Evolutionary conservation across 2,113 vertebrate genomes (phyloP).

Genomic region (Mobula hypostoma): DNA sequence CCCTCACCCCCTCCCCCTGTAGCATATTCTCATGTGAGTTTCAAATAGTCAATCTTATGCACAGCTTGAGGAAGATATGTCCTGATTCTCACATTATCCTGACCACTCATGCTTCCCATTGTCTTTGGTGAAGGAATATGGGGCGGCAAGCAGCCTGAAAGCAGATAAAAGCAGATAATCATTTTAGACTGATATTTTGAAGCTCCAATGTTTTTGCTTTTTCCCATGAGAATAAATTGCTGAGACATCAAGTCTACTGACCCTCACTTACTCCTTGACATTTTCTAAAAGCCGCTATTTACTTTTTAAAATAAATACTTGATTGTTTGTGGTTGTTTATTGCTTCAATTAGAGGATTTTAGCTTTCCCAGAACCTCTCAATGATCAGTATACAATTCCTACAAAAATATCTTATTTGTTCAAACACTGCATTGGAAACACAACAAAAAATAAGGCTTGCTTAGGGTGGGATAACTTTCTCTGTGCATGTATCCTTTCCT

Average conservation of each 20-base stretch:
- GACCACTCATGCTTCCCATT: background rate
- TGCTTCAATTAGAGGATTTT: background rate
- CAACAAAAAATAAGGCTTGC: background rate
- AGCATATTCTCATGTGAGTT: background rate
- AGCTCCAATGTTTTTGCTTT: background rate
- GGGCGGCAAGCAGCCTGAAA: background rate
- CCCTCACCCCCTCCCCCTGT: too few relatives aligned
- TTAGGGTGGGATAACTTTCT: background rate
- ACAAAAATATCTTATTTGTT: background rate
- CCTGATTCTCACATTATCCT: background rate
- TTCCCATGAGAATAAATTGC: background rate
- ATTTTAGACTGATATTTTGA: background rate
- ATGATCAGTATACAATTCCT: background rate
- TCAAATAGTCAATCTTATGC: background rate
- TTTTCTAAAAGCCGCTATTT: background rate
- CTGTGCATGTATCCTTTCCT: background rate
- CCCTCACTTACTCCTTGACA: background rate
- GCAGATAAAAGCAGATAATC: background rate
- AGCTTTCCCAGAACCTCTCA: background rate
- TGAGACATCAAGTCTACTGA: background rate
- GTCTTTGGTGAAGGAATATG: background rate
- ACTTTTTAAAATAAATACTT: background rate
- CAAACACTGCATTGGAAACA: background rate
- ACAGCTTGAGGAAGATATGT: background rate
- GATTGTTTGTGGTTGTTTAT: constrained; percentile 21